These are phyloP conservation scores for Ochotona curzoniae DNA, from an alignment of 2,113 vertebrate genomes.

Conservation along the genomic window DNA sequence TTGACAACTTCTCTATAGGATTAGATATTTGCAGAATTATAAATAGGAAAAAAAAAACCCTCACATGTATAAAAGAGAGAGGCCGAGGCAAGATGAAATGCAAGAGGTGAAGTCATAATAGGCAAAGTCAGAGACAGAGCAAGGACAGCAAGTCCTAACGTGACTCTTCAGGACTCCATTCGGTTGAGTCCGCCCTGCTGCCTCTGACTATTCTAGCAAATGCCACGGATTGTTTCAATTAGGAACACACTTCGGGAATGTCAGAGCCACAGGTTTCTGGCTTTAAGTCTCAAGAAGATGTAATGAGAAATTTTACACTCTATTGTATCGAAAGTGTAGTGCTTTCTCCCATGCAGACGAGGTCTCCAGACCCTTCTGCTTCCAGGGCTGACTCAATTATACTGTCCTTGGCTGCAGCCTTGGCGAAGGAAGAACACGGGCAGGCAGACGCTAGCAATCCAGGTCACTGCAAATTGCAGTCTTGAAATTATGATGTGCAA, in stretches of 20 bases:
- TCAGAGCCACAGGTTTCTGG: constrained; percentile 34
- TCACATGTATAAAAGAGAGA: not conserved
- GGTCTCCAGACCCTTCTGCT: not conserved
- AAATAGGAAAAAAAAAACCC: not conserved
- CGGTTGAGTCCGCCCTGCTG: not conserved
- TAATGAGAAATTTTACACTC: not conserved
- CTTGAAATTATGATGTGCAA: constrained; percentile 10
- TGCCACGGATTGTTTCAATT: not conserved
- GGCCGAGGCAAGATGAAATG: constrained; percentile 19
- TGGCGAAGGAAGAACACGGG: constrained; percentile 1
- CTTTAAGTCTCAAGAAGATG: constrained; percentile 29
- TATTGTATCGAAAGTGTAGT: not conserved
- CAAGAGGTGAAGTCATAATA: not conserved
- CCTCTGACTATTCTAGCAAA: not conserved
- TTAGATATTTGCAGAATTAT: constrained; percentile 31
- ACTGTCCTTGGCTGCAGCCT: not conserved
- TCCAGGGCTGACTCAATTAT: constrained; percentile 9
- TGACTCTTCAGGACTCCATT: not conserved
- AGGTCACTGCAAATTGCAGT: constrained; percentile 19
- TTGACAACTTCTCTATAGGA: constrained; percentile 26
- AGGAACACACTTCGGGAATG: not conserved
- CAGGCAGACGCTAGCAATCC: not conserved
- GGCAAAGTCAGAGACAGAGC: not conserved
- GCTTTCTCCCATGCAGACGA: constrained; percentile 26
- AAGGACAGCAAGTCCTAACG: not conserved